Evolutionary conservation across 1,140 invertebrate species (phyloP), one percentile per base, ranked within the genome.

Genomic region (Apis laboriosa): DNA sequence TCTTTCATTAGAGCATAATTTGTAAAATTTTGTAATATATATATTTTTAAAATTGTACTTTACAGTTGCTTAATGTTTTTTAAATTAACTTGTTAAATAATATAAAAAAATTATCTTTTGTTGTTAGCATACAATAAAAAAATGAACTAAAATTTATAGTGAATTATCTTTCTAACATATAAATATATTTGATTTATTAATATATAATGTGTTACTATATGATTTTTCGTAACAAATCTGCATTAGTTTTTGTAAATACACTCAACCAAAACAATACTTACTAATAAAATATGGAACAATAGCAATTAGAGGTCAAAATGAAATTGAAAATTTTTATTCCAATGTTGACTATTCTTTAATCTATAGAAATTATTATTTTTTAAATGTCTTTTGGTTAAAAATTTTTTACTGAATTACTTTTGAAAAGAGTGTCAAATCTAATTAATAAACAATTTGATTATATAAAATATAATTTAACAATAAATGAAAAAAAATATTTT

Each of bases 261-360:
- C 24, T n/a, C 43, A 55, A 49, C n/a, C 7, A 56, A 56, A 55
- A n/a, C 21, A 67, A 13, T 49, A 34, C 4, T 7, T 17, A 12
- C 11, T 21, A 43, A 58, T 21, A 77, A 17, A 9, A 67, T 15
- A 15, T 9, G 13, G 8, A 67, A 28, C n/a, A 43, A 67, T 21
- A 43, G 9, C 15, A 21, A 9, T 56, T 19, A 9, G 13, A 77
- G 53, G 34, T 53, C 64, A 21, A 77, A 13, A 17, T 67, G 9
- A 17, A 64, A 67, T 24, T 49, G 53, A 28, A 24, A 12, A 24
- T 68, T 43, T 43, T 43, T 68, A 60, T 70, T 7, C 21, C 28
- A 68, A 4, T 51, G 60, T 70, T 68, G 63, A 67, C 55, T 72
- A 13, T 51, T 78, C 43, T 28, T n/a, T 63, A 53, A 63, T 9